Evolutionary conservation across 2,797 vertebrate genomes (phyloP).

Genomic region (Lepus oiostolus): DNA sequence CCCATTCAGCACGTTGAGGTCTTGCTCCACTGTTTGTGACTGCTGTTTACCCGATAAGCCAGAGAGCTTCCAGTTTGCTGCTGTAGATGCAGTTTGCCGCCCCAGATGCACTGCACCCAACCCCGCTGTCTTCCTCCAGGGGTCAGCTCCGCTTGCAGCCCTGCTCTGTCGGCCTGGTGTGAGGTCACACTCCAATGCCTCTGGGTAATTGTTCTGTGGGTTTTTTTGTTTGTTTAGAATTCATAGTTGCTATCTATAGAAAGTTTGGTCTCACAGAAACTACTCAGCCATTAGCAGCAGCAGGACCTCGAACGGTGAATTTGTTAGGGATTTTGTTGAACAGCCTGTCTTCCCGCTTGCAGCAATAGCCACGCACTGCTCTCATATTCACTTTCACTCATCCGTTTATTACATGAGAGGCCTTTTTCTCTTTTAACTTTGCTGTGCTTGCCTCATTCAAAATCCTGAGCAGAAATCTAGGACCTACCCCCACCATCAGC

Average conservation of each 20-base stretch:
- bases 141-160: too few relatives aligned
- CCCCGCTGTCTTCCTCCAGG: too few relatives aligned
- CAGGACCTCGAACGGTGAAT: neutral
- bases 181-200: neutral
- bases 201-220: neutral
- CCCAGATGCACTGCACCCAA: too few relatives aligned
- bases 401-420: neutral
- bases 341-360: neutral
- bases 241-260: neutral
- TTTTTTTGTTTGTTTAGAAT: neutral
- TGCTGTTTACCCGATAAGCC: too few relatives aligned
- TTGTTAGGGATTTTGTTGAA: neutral
- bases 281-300: neutral
- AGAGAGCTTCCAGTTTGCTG: too few relatives aligned
- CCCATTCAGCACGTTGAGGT: too few relatives aligned
- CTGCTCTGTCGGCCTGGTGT: too few relatives aligned
- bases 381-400: neutral
- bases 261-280: neutral
- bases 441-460: neutral
- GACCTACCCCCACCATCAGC: neutral
- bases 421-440: neutral
- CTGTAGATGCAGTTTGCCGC: too few relatives aligned
- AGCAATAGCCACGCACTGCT: neutral
- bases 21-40: too few relatives aligned
- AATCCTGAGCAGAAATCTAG: neutral